Evolutionary conservation across 2,113 vertebrate genomes (phyloP).

Genomic region (Machaerirhynchus nigripectus): DNA sequence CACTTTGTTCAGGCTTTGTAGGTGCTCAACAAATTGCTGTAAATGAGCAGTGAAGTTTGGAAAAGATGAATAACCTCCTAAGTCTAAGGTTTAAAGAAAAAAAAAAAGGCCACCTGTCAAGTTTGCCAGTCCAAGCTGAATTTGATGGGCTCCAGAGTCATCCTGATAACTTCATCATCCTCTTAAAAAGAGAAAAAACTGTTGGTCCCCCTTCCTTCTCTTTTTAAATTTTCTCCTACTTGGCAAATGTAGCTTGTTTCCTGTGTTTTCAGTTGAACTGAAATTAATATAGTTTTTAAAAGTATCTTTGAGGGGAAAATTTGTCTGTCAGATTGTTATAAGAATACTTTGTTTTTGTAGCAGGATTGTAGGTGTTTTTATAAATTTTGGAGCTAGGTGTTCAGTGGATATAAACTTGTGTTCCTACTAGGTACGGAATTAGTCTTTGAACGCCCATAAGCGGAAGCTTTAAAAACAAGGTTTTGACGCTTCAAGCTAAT

Average conservation of each 20-base stretch:
- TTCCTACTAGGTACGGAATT: neutral
- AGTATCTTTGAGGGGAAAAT: neutral
- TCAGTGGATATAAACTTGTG: neutral
- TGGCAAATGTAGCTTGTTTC: neutral
- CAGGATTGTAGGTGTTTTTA: neutral
- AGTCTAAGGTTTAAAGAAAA: neutral
- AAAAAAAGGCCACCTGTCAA: constrained; percentile 4
- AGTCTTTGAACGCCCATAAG: neutral
- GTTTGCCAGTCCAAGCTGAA: neutral
- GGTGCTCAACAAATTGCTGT: neutral
- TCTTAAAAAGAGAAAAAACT: neutral
- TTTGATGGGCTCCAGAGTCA: constrained; percentile 21
- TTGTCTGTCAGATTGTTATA: neutral
- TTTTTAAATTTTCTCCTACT: neutral
- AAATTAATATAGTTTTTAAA: neutral
- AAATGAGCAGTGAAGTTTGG: neutral
- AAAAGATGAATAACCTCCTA: neutral
- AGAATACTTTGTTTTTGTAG: neutral
- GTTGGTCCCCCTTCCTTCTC: neutral
- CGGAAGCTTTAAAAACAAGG: neutral
- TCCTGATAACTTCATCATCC: neutral
- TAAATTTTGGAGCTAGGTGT: neutral
- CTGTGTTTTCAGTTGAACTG: neutral
- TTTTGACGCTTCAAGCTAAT: neutral
- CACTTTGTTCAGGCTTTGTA: neutral